Conservation (phyloP, 2,113 vertebrate genomes). For the Lipophrys pholis region DNA sequence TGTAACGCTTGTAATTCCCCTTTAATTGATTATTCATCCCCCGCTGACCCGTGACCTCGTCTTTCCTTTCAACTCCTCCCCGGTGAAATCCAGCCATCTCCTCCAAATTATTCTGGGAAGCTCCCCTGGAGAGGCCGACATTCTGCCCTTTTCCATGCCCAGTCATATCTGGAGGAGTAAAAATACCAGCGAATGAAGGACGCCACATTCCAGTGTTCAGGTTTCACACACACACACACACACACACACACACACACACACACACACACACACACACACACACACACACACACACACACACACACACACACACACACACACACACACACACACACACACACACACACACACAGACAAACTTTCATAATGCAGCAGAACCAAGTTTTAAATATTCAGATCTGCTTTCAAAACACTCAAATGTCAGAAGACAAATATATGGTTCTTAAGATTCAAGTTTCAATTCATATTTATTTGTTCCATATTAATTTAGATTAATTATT, state of each 20-base stretch:
- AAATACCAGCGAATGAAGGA: conserved; percentile 57
- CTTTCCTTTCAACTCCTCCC: conserved; percentile 65
- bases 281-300: too few relatives aligned
- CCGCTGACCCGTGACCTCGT: conserved; percentile 61
- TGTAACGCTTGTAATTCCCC: conserved; percentile 69
- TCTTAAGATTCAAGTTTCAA: too few relatives aligned
- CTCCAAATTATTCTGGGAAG: conserved; percentile 78
- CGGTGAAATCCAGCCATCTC: conserved; percentile 74
- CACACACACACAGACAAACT: background rate
- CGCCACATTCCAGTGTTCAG: conserved; percentile 45
- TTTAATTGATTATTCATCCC: conserved; percentile 77
- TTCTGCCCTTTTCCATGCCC: conserved; percentile 62
- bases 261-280: too few relatives aligned
- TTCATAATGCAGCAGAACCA: too few relatives aligned
- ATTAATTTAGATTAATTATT: too few relatives aligned
- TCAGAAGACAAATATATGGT: too few relatives aligned
- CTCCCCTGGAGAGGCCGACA: conserved; percentile 71
- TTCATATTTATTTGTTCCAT: too few relatives aligned
- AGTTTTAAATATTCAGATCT: too few relatives aligned
- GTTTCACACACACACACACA: conserved; percentile 32
- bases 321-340: too few relatives aligned
- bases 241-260: too few relatives aligned
- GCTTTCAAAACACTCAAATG: too few relatives aligned
- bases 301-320: too few relatives aligned
- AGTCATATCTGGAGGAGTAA: conserved; percentile 62